These are phyloP conservation scores for Embidobia sp. DNA, from an alignment of 2,888 invertebrate species.

Conservation along the genomic window DNA sequence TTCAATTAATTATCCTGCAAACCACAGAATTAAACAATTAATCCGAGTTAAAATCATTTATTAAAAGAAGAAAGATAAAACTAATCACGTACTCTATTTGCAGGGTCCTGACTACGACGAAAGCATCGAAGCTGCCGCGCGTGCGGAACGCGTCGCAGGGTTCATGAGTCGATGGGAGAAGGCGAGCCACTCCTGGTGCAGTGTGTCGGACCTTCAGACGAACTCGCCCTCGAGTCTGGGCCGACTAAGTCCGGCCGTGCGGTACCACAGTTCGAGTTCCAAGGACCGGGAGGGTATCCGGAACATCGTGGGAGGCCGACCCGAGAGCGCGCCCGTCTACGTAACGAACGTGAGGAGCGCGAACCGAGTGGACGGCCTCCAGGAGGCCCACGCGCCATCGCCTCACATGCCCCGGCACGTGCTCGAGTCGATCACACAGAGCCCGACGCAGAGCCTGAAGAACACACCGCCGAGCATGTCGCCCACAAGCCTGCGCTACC, in stretches of 20 bases:
- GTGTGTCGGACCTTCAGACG: conserved; percentile 70
- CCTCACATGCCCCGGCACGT: conserved; percentile 78
- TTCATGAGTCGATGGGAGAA: conserved; percentile 90
- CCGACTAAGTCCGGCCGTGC: conserved; percentile 20
- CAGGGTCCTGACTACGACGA: conserved; percentile 93
- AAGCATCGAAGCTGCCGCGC: conserved; percentile 86
- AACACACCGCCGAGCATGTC: conserved; percentile 73
- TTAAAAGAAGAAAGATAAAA: no score
- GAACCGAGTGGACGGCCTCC: conserved; percentile 77
- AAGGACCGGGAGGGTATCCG: conserved; percentile 79
- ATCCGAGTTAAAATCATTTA: no score
- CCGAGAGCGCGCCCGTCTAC: conserved; percentile 78
- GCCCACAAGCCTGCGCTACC: conserved; percentile 72
- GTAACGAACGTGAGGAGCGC: conserved; percentile 70
- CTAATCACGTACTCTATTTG: conserved; percentile 50
- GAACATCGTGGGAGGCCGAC: conserved; percentile 78
- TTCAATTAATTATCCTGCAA: no score
- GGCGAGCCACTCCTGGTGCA: conserved; percentile 84
- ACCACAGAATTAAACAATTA: no score
- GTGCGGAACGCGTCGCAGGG: conserved; percentile 86
- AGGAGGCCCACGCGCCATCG: conserved; percentile 73
- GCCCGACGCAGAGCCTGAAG: conserved; percentile 77
- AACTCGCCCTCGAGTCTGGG: conserved; percentile 52
- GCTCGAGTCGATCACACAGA: conserved; percentile 78
- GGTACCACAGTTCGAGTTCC: conserved; percentile 67